Conservation (phyloP, 2,113 vertebrate species). For the Callipepla californica region DNA sequence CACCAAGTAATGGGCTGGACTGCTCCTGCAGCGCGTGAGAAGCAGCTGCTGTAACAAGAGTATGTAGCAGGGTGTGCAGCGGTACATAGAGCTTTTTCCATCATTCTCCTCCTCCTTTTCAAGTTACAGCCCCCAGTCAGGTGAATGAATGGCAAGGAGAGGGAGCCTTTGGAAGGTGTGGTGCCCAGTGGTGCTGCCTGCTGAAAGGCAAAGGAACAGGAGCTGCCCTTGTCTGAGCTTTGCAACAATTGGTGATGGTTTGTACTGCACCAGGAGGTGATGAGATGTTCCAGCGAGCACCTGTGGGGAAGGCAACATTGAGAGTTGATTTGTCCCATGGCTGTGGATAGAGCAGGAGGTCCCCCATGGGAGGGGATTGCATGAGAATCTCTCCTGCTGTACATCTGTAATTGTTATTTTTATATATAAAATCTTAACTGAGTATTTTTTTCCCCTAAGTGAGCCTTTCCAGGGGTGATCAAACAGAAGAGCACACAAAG, state of each 20-base stretch:
- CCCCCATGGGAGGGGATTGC: fast-evolving
- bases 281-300: background rate
- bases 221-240: background rate
- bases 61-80: background rate
- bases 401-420: background rate
- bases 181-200: background rate
- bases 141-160: background rate
- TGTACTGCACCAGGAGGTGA: background rate
- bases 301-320: background rate
- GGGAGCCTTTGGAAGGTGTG: background rate
- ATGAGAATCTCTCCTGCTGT: background rate
- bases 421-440: background rate
- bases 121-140: background rate
- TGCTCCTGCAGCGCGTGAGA: fast-evolving
- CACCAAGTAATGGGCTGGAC: background rate
- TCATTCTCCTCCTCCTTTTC: background rate
- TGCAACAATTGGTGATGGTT: background rate
- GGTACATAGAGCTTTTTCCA: background rate
- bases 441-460: fast-evolving
- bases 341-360: background rate
- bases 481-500: background rate
- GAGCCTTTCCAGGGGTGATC: background rate
- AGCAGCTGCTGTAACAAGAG: background rate
- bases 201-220: background rate
- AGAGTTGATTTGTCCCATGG: background rate